Base-by-base conservation (phyloP, 1,140 invertebrate genomes). In the Magallana angulata region DNA sequence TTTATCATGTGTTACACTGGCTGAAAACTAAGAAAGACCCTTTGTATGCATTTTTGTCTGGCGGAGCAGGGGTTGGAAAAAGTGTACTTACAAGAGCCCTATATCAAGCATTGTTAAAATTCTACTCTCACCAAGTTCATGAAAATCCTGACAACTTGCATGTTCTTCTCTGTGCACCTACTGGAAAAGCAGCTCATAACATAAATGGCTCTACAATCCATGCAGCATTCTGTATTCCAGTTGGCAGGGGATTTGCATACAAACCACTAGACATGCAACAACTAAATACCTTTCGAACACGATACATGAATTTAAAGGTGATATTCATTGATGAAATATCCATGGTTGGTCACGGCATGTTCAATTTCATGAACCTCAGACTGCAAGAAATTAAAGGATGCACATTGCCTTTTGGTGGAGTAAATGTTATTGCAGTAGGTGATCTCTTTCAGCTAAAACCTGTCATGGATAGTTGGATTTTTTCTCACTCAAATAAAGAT, bases 61-160 rank as follows among this genome's bases (percentile, higher is more conserved):
- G 88, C 82, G 91, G 91, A 82, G 91, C 91, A 57, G 91, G 91
- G 36, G 89, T 90, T 62, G 91, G 89, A 81, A 91, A 91, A 86
- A 85, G 76, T 82, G 88, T 90, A 57, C 82, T 91, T n/a, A 88
- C 87, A 58, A 86, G 57, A 81, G 85, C 88, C 58, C 16, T 90
- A 16, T 85, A 87, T 86, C 88, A 91, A 62, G 84, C 84, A 58
- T 82, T 88, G 57, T 48, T 82, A 24, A 85, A 86, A 68, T 86
- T 62, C 30, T 89, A 62, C 14, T 71, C 83, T 48, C 57, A 36
- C 30, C 59, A 68, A 64, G 60, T 64, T 36, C 86, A 82, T 36
- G 88, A 89, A 80, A 68, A 90, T 86, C 85, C 84, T 7, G 84
- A 88, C 80, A 64, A 71, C 14, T 88, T 85, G 36, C 84, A 71